Conservation (phyloP, 2,113 vertebrate species). For the Stictonetta naevosa region DNA sequence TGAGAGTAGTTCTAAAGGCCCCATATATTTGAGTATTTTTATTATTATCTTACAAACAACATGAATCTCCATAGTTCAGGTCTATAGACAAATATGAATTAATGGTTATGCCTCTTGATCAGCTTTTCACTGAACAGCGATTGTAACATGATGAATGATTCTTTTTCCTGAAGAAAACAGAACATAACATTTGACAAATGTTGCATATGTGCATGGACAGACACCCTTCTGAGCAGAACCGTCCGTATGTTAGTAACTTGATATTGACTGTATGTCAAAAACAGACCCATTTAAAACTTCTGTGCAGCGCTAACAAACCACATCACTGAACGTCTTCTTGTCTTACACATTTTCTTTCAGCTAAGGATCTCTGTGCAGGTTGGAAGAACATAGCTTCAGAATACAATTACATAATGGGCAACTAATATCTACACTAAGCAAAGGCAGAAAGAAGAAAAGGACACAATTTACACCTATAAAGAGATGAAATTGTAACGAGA, state of each 20-base stretch:
- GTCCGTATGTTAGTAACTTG: conserved; percentile 4
- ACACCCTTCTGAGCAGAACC: conserved; percentile 18
- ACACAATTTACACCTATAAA: background rate
- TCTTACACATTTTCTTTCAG: background rate
- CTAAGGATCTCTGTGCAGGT: background rate
- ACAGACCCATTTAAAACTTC: conserved; percentile 10
- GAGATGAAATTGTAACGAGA: background rate
- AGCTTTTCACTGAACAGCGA: conserved; percentile 33
- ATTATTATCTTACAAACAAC: background rate
- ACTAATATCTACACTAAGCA: background rate
- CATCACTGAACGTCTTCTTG: background rate
- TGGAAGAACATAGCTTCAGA: background rate
- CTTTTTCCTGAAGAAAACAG: conserved; percentile 20
- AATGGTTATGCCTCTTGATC: conserved; percentile 31
- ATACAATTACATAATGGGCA: background rate
- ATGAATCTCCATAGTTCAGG: background rate
- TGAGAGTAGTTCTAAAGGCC: background rate
- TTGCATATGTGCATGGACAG: background rate
- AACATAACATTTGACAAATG: conserved; percentile 46
- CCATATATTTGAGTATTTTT: background rate
- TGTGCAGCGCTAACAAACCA: background rate
- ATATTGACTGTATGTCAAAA: conserved; percentile 5
- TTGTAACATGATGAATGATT: conserved; percentile 43
- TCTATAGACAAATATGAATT: conserved; percentile 23
- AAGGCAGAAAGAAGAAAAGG: background rate